phyloP scores from a whole-genome alignment of 1,140 invertebrate species.

The Drosophila eugracilis region DNA sequence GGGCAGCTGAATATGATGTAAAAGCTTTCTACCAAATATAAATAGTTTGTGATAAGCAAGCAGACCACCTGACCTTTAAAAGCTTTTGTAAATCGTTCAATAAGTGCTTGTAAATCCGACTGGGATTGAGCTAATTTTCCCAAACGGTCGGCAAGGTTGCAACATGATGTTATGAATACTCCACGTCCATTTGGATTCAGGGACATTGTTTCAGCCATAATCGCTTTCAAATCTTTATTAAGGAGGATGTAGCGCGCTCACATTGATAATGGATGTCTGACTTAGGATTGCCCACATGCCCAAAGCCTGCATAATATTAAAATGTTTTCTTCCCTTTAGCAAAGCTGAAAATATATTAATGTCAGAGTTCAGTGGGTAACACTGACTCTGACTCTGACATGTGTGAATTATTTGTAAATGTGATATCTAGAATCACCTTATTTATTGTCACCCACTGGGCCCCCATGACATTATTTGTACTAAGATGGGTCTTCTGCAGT shows the following conservation, averaged over 20 bases:
- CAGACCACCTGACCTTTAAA: background rate
- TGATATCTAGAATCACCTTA: too few species aligned
- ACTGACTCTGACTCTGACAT: too few species aligned
- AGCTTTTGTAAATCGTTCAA: background rate
- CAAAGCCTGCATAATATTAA: background rate
- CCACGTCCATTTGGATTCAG: background rate
- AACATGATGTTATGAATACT: background rate
- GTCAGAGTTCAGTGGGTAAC: slow-evolving; percentile 9
- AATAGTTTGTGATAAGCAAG: background rate
- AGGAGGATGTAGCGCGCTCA: background rate
- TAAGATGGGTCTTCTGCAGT: too few species aligned
- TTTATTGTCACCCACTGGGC: too few species aligned
- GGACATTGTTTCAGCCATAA: background rate
- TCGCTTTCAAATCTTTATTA: background rate
- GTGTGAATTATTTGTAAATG: too few species aligned
- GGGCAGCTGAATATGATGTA: background rate
- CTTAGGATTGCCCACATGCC: background rate
- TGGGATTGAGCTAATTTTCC: background rate
- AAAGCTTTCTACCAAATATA: background rate
- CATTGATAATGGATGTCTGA: background rate
- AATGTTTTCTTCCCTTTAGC: background rate
- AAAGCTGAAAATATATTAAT: background rate
- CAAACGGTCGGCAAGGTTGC: background rate
- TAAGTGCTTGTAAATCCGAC: background rate
- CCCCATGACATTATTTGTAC: too few species aligned